Conservation (phyloP, 2,113 vertebrate genomes). For the Pedetes capensis region DNA sequence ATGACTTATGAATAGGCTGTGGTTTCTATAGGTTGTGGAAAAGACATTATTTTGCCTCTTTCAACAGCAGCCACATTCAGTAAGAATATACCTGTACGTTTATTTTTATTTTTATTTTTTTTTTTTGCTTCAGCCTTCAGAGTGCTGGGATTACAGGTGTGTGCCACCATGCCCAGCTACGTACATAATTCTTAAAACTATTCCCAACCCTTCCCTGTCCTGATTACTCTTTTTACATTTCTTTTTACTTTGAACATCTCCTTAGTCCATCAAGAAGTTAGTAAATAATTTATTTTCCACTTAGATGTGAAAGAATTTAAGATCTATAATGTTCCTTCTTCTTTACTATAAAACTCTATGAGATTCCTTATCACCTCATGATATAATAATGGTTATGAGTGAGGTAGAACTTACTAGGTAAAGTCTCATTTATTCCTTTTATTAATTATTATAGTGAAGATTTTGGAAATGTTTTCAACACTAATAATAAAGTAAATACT, state of each 20-base stretch:
- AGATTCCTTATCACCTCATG: neutral
- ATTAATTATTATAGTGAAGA: constrained; percentile 25
- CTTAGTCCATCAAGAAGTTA: neutral
- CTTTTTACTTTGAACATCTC: neutral
- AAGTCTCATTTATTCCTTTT: constrained; percentile 11
- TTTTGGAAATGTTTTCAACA: constrained; percentile 23
- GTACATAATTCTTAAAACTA: neutral
- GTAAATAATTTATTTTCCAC: constrained; percentile 40
- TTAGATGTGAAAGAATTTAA: constrained; percentile 3
- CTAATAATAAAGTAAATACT: neutral
- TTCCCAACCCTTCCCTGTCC: neutral
- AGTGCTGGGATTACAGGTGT: no score
- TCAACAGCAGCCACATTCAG: neutral
- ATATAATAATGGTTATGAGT: constrained; percentile 19
- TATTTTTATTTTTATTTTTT: neutral
- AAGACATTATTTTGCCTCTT: constrained; percentile 34
- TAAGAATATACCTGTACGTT: neutral
- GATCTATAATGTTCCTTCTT: neutral
- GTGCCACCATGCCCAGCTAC: no score
- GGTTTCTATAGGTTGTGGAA: constrained; percentile 32
- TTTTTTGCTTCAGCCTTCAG: no score
- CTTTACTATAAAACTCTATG: constrained; percentile 31
- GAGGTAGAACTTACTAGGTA: neutral
- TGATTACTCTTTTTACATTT: neutral
- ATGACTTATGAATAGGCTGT: neutral